Base-by-base conservation (phyloP, 2,888 invertebrate genomes). In the Gisinianus flammeolus region DNA sequence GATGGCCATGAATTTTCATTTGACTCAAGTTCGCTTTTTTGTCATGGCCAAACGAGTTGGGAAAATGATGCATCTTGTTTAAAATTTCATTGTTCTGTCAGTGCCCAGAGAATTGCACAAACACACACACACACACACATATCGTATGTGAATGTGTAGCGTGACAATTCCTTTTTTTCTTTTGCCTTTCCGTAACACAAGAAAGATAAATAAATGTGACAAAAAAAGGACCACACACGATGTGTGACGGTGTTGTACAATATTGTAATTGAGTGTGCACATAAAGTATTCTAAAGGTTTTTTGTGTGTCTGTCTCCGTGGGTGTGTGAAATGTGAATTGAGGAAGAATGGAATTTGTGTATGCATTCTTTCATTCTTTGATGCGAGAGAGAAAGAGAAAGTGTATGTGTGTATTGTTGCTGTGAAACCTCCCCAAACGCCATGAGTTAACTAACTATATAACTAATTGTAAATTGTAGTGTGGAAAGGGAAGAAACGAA, bases 1-100 rank as follows among this genome's bases (percentile, higher is more conserved):
- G 62, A 84, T 84, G 82, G 82, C 82, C 71, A 84, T 83, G 83
- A 80, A 81, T 44, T 84, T 84, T 79, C 84, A 84, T 73, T 80
- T 84, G 30, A 84, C 84, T 75, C 84, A 83, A 79, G 79, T 73
- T 73, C 67, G 68, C 69, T 73, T 77, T 30, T 77, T 77, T 30
- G 44, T 70, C 44, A 70, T 64, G 31, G 77, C 70, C 16, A 70
- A 56, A 52, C 26, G 44, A 31, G 26, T 77, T 10, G 77, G 77
- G 62, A 64, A 70, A 64, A 58, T 62, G 16, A 28, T 77, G 26
- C 77, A 77, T 77, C 77, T 77, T n/a, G 44, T 77, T 28, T 76
- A 66, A 74, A 24, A 2, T 64, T 24, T 24, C 12, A 19, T 4
- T 4, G 19, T 26, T 64, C 24, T 26, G 3, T 64, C 58, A 44